Percentiles rank a stretch among this genome's conserved stretches.
phyloP scores from a whole-genome alignment of 2,888 invertebrate species.

The Amphipyra berbera region DNA sequence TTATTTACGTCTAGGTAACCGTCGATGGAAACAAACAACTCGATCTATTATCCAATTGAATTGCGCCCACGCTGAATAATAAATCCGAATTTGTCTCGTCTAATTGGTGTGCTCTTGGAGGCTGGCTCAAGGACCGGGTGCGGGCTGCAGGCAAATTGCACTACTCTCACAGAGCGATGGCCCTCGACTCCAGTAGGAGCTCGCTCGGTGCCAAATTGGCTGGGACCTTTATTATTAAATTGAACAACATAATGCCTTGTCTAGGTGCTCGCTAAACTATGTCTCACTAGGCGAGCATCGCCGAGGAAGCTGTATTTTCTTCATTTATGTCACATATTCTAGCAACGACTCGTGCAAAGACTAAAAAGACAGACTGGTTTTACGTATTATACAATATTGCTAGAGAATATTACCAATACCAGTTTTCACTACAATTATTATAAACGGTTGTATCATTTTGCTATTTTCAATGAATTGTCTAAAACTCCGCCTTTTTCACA shows the following conservation, averaged over 20 bases:
- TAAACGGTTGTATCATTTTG: not conserved
- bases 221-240: conserved; percentile 78
- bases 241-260: conserved; percentile 74
- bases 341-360: conserved; percentile 13
- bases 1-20: conserved; percentile 60
- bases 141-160: conserved; percentile 81
- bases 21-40: conserved; percentile 64
- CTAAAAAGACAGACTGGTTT: conserved; percentile 24
- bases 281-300: conserved; percentile 44
- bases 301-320: conserved; percentile 59
- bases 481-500: conserved; percentile 2
- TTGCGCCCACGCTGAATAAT: conserved; percentile 76
- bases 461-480: not conserved
- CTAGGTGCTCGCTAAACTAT: conserved; percentile 60
- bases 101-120: conserved; percentile 82
- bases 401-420: not conserved
- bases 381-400: conserved; percentile 15
- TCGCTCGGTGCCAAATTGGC: conserved; percentile 77
- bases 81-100: conserved; percentile 81
- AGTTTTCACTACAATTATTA: not conserved
- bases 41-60: conserved; percentile 76
- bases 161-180: conserved; percentile 73
- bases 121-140: conserved; percentile 65
- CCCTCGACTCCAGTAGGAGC: conserved; percentile 65
- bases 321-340: conserved; percentile 53